Conservation (phyloP, 2,888 invertebrate species). For the Argyresthia albistria region DNA sequence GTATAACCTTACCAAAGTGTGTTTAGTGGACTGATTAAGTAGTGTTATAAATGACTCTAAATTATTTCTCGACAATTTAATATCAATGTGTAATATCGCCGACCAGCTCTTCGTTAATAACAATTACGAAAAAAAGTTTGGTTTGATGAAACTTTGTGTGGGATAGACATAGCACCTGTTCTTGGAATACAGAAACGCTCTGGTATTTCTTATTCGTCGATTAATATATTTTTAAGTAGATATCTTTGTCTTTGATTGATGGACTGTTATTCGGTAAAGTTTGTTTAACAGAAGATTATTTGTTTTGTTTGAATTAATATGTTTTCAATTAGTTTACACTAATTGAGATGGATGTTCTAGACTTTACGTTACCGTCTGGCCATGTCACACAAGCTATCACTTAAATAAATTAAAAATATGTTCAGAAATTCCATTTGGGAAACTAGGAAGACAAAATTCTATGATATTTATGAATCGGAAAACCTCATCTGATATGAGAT, state of each 20-base stretch:
- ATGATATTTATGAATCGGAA: too few relatives aligned
- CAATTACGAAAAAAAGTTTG: constrained; percentile 44
- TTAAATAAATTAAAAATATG: too few relatives aligned
- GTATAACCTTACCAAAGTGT: constrained; percentile 25
- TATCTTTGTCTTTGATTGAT: constrained; percentile 62
- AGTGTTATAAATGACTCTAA: constrained; percentile 51
- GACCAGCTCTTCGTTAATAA: constrained; percentile 37
- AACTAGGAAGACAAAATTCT: neutral
- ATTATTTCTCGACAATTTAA: constrained; percentile 64
- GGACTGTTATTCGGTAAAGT: constrained; percentile 38
- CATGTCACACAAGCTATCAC: too few relatives aligned
- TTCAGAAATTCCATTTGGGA: neutral
- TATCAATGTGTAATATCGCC: constrained; percentile 39
- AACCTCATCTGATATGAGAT: too few relatives aligned
- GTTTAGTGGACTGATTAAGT: constrained; percentile 20
- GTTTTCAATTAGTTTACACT: constrained; percentile 51
- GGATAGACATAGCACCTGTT: constrained; percentile 22
- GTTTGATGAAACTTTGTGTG: constrained; percentile 18
- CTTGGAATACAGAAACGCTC: constrained; percentile 15
- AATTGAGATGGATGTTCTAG: constrained; percentile 48
- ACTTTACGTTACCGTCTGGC: neutral
- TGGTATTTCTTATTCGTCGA: constrained; percentile 33
- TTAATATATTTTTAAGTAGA: constrained; percentile 64
- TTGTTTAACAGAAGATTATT: constrained; percentile 31
- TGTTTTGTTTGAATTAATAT: constrained; percentile 34